Evolutionary conservation across 2,113 vertebrate species (phyloP), one percentile per base, ranked within the genome.

Genomic region (Verasper variegatus): DNA sequence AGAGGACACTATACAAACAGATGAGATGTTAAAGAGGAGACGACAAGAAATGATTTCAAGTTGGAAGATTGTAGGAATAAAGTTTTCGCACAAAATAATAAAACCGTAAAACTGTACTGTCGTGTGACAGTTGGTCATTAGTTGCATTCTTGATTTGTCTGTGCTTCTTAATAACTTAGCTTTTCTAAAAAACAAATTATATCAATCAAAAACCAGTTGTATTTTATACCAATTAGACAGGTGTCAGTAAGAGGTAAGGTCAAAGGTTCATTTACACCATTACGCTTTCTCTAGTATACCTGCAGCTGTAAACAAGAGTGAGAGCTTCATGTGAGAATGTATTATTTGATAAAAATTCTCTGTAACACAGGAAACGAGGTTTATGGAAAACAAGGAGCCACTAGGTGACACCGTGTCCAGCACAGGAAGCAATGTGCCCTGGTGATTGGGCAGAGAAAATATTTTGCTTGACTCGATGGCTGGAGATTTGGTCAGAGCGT

Each of bases 391-490:
- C 81, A 85, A 80, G 64, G 7, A 88, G 73, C 76, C 75, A 77
- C 49, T 80, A 78, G 88, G 87, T 88, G 84, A 87, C 84, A 68
- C 72, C 74, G 84, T 71, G 72, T 88, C 71, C 81, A 61, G 88
- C 78, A 78, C 91, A 94, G 93, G 93, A 94, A 93, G 80, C 78
- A 67, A 89, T 85, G 87, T 90, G 86, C 89, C 82, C 81, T 66
- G 70, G 40, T 62, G 93, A 93, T 88, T 91, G 91, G 85, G 82
- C 57, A 94, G 84, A 90, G 90, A 92, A 94, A 94, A 94, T 90
- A 91, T 93, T 94, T 92, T 80, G 82, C 80, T 89, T 81, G 82
- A 90, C 87, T 86, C 26, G 76, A 83, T 86, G 86, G 84, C 68
- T 89, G 78, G 76, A 90, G 83, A 80, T 86, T 85, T 86, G 89